phyloP scores from a whole-genome alignment of 2,113 vertebrate genomes.

The Ptilorrhoa leucosticta region DNA sequence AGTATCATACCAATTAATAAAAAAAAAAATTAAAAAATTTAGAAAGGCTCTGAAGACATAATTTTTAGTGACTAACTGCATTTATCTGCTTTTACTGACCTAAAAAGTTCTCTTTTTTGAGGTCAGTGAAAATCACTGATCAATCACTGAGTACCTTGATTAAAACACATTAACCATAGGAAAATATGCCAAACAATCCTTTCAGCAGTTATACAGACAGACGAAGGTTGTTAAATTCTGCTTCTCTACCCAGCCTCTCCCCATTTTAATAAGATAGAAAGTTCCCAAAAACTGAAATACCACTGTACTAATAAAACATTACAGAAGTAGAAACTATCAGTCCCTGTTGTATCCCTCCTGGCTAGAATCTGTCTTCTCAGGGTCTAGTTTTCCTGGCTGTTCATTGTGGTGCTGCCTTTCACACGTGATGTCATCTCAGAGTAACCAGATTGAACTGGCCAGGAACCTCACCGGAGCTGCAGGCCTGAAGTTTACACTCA shows the following conservation, averaged over 20 bases:
- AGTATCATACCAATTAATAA: neutral
- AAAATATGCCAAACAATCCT: neutral
- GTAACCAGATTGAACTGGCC: constrained; percentile 88
- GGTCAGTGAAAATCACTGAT: neutral
- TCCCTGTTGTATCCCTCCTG: neutral
- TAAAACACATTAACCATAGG: neutral
- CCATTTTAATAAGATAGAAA: neutral
- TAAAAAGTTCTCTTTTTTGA: neutral
- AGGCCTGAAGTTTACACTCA: constrained; percentile 84
- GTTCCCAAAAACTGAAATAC: neutral
- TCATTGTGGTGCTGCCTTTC: constrained; percentile 62
- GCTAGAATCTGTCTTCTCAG: neutral
- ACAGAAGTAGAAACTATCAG: neutral
- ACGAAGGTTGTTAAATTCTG: neutral
- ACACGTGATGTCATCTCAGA: constrained; percentile 79
- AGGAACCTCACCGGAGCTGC: constrained; percentile 65
- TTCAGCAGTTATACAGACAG: neutral
- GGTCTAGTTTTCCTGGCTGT: neutral
- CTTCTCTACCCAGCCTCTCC: neutral
- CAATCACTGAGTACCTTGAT: neutral
- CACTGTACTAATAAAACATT: neutral
- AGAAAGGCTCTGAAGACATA: neutral
- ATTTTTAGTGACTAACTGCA: neutral
- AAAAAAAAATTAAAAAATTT: neutral
- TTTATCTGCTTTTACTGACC: neutral